These are phyloP conservation scores for Hydropotes inermis DNA, from an alignment of 2,113 vertebrate genomes.

Conservation along the genomic window DNA sequence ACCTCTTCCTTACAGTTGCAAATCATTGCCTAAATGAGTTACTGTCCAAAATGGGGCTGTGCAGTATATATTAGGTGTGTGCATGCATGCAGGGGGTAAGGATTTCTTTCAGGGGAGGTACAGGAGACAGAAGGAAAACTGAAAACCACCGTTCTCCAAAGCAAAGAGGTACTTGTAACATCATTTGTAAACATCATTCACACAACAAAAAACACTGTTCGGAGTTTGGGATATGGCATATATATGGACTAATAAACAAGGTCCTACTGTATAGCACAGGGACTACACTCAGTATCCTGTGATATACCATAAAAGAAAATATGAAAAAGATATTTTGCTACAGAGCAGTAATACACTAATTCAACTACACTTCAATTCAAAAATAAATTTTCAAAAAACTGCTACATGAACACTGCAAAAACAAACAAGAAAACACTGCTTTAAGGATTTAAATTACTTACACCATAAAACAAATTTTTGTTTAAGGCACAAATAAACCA, in stretches of 20 bases:
- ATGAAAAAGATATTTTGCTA: not conserved
- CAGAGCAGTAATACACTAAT: not conserved
- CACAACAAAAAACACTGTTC: not conserved
- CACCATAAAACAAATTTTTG: not conserved
- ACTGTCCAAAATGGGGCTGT: not conserved
- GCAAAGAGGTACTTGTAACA: not conserved
- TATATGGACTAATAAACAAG: not conserved
- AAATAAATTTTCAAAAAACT: not conserved
- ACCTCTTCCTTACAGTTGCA: not conserved
- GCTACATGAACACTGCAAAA: not conserved
- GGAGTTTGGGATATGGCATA: not conserved
- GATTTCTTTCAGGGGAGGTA: not conserved
- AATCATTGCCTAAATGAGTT: conserved; percentile 6
- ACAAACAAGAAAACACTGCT: not conserved
- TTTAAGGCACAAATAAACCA: conserved; percentile 5
- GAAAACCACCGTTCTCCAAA: conserved; percentile 4
- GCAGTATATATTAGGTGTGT: not conserved
- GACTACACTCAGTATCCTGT: not conserved
- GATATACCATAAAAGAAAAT: not conserved
- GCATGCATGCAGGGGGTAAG: not conserved
- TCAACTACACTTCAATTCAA: not conserved
- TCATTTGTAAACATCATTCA: not conserved
- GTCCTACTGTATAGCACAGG: not conserved
- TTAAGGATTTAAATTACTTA: conserved; percentile 1
- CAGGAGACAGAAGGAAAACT: not conserved